Conservation (phyloP, 2,888 invertebrate species). For the Euproctis similis region DNA sequence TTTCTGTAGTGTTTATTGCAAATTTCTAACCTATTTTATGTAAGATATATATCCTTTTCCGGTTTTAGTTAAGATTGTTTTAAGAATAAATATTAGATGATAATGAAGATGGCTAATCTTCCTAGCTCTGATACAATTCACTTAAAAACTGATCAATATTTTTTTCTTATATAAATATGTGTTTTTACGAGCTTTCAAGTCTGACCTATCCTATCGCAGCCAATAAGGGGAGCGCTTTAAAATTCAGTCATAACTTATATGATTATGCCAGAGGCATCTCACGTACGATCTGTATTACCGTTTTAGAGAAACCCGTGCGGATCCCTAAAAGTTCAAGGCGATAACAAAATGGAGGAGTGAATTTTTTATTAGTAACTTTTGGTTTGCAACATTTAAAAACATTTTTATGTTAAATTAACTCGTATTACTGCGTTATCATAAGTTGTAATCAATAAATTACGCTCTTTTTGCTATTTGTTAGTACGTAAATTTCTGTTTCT, state of each 20-base stretch:
- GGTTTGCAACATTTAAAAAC: neutral
- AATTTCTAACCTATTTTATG: too few species aligned
- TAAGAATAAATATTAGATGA: too few species aligned
- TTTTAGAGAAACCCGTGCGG: constrained; percentile 38
- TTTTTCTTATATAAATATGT: too few species aligned
- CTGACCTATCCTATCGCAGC: constrained; percentile 31
- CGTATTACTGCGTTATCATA: neutral
- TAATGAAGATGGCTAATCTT: too few species aligned
- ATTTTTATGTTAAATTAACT: neutral
- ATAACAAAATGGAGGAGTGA: constrained; percentile 36
- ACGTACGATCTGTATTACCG: constrained; percentile 69
- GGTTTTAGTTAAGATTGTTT: too few species aligned
- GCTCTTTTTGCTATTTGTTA: too few species aligned
- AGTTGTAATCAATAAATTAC: too few species aligned
- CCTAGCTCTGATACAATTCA: too few species aligned
- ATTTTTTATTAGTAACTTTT: constrained; percentile 1
- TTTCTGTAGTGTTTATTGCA: too few species aligned
- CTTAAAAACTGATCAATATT: too few species aligned
- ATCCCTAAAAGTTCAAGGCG: constrained; percentile 42
- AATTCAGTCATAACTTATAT: constrained; percentile 55
- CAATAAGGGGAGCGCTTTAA: constrained; percentile 41
- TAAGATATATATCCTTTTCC: too few species aligned
- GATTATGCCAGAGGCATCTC: constrained; percentile 53
- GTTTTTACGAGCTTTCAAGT: constrained; percentile 29
- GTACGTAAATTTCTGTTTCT: too few species aligned